Conservation (phyloP, 2,797 vertebrate species). For the Geotrypetes seraphini region DNA sequence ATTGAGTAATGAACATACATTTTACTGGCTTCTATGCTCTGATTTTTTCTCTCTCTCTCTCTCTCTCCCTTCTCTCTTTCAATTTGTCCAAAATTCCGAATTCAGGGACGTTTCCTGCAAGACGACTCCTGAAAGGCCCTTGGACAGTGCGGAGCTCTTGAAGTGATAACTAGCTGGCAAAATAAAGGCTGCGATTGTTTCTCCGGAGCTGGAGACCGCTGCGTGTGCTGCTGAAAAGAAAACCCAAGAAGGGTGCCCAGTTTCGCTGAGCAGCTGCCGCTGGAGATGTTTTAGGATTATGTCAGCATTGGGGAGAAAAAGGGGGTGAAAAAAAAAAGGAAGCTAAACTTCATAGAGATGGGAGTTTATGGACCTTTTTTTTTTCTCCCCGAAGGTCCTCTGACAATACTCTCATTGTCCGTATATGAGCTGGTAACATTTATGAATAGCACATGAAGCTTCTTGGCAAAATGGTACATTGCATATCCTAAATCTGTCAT, state of each 20-base stretch:
- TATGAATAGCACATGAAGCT: constrained; percentile 59
- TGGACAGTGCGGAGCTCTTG: constrained; percentile 66
- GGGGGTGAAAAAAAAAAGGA: constrained; percentile 46
- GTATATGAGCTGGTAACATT: constrained; percentile 53
- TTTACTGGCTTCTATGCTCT: constrained; percentile 30
- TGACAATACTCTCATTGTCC: constrained; percentile 74
- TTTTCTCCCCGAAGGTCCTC: constrained; percentile 47
- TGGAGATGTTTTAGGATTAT: constrained; percentile 78
- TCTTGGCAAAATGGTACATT: constrained; percentile 56
- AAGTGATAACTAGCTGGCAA: constrained; percentile 75
- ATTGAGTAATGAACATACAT: constrained; percentile 17
- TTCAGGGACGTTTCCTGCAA: constrained; percentile 45
- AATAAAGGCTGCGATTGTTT: constrained; percentile 83
- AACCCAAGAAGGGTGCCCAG: constrained; percentile 55
- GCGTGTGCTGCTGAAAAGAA: constrained; percentile 74
- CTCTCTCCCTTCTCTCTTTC: constrained; percentile 15
- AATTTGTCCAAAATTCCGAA: constrained; percentile 32
- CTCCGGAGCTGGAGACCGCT: constrained; percentile 60
- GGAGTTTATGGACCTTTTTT: too few species aligned
- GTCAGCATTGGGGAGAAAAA: constrained; percentile 68
- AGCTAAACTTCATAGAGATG: too few species aligned
- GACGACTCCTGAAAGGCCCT: constrained; percentile 44
- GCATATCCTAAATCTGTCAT: constrained; percentile 56
- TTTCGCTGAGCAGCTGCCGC: constrained; percentile 86
- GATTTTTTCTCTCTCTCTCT: too few species aligned